Base-by-base conservation (phyloP, 2,888 invertebrate genomes). In the Caradrina clavipalpis region DNA sequence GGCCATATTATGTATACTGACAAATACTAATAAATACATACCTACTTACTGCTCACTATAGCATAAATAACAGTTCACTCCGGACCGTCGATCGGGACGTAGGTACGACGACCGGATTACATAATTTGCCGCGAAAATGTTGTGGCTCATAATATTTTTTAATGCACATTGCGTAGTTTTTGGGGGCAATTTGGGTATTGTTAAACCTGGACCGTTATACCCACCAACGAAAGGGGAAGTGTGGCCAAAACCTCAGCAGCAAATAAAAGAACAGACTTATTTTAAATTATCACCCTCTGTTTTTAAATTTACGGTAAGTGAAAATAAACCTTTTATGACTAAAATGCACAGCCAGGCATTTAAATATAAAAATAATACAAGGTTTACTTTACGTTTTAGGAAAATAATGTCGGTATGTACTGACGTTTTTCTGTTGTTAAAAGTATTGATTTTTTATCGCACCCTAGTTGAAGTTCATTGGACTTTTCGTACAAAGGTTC, bases 211-310 rank as follows among this genome's bases (percentile, higher is more conserved):
- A 13, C 89, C 89, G 0, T 19, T 63, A 63, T 87, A 75, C 71
- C 85, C 82, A 13, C 86, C 89, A 4, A 88, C 89, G 0, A 87
- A 87, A 89, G 98, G 98, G 8, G 96, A 96, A 90, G 96, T 97
- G 10, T 98, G 98, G 98, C 98, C 98, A 0, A 94, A 96, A 86
- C 97, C 97, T 0, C 96, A 96, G 76, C 82, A 91, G 13, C 96
- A 97, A 88, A 86, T 89, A 53, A 93, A 94, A 76, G 86, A 89
- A 13, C 89, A 91, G 22, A 87, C 87, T 15, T 96, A 92, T 88
- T 96, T 93, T 81, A 87, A 95, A 69, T 85, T 97, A 21, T 86
- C 96, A 65, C 96, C 96, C 1, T 86, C 92, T 6, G 85, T 88
- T 65, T 97, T 97, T 84, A 81, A 91, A 70, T 95, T 97, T 83